These are phyloP conservation scores for Pegea sp. DNA, from an alignment of 23 tunicate genomes.

Conservation along the genomic window DNA sequence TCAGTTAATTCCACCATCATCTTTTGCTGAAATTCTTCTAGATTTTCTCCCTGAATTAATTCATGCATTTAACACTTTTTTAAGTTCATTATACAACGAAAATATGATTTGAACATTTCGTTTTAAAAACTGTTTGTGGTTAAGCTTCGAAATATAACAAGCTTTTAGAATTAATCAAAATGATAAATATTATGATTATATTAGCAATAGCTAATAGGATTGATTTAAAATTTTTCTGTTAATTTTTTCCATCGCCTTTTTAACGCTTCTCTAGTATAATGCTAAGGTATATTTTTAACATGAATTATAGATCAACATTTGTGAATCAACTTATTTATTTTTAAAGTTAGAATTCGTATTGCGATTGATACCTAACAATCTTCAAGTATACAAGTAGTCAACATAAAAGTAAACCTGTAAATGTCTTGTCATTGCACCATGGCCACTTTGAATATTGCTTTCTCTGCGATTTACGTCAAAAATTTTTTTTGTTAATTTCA, in stretches of 20 bases:
- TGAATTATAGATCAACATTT: no score
- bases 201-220: no score
- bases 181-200: no score
- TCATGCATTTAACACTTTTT: not conserved
- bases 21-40: constrained; percentile 2
- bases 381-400: no score
- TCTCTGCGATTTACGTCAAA: constrained; percentile 2
- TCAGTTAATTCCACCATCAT: constrained; percentile 5
- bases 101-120: not conserved
- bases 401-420: constrained; percentile 7
- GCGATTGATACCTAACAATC: no score
- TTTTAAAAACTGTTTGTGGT: not conserved
- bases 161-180: no score
- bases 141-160: not conserved
- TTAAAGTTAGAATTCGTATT: no score
- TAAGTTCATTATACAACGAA: not conserved
- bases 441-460: not conserved
- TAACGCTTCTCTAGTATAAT: no score
- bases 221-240: no score
- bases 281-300: no score
- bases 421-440: constrained; percentile 2
- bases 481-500: constrained; percentile 2
- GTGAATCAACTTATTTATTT: no score
- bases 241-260: no score
- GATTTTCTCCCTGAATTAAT: constrained; percentile 3